Percentiles rank a stretch among this genome's conserved stretches.
phyloP scores from a whole-genome alignment of 2,888 invertebrate genomes.

The Pyrocoelia pectoralis region DNA sequence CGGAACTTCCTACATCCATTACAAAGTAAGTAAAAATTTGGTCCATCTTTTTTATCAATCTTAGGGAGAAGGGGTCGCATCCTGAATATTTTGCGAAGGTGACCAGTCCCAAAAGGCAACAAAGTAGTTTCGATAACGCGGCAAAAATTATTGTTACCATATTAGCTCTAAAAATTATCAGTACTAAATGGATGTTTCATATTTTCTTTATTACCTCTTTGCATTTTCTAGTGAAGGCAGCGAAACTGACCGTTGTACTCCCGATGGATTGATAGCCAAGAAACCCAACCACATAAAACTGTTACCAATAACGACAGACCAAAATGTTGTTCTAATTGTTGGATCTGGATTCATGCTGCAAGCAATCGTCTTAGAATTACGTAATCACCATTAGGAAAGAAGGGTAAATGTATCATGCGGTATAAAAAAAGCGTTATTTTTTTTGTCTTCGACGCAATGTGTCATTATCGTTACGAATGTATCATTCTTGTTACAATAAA shows the following conservation, averaged over 20 bases:
- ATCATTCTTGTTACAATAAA: no score
- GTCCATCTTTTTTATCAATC: conserved; percentile 64
- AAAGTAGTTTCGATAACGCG: conserved; percentile 12
- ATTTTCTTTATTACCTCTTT: conserved; percentile 51
- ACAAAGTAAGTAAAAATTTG: conserved; percentile 72
- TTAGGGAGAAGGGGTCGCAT: conserved; percentile 69
- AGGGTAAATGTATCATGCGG: no score
- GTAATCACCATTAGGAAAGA: no score
- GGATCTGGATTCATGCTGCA: conserved; percentile 60
- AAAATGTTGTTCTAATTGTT: conserved; percentile 68
- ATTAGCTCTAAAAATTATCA: conserved; percentile 11
- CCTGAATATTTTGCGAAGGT: conserved; percentile 70
- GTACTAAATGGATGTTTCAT: not conserved
- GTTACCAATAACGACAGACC: conserved; percentile 66
- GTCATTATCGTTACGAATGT: no score
- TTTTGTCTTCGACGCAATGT: no score
- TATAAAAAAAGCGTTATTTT: no score
- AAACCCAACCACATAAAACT: conserved; percentile 64
- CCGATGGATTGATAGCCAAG: conserved; percentile 65
- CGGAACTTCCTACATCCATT: conserved; percentile 62
- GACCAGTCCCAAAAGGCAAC: conserved; percentile 64
- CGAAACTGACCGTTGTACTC: conserved; percentile 66
- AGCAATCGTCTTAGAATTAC: no score
- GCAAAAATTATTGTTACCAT: conserved; percentile 4
- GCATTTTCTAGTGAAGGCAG: conserved; percentile 54